Evolutionary conservation across 2,888 invertebrate species (phyloP).

Genomic region (Noctua janthina): DNA sequence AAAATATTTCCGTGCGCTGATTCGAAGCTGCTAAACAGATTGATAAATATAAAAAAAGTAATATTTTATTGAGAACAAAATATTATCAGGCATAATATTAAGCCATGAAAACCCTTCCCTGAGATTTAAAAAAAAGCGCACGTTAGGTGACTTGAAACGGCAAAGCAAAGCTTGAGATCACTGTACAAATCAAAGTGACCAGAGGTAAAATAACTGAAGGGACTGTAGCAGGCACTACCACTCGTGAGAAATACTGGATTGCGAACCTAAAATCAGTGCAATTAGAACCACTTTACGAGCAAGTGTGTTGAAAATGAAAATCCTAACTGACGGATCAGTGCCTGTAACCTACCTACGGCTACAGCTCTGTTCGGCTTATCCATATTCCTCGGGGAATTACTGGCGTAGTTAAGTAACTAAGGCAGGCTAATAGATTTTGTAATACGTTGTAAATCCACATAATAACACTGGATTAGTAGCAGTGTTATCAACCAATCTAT

Average conservation of each 20-base stretch:
- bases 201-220: neutral
- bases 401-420: neutral
- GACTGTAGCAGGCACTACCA: neutral
- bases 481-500: conserved; percentile 37
- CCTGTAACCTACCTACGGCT: neutral
- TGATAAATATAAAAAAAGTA: neutral
- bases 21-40: neutral
- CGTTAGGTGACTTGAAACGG: neutral
- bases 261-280: neutral
- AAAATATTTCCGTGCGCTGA: neutral
- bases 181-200: neutral
- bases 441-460: conserved; percentile 21
- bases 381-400: neutral
- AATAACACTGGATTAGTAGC: conserved; percentile 14
- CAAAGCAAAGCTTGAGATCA: neutral
- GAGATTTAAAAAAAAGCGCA: neutral
- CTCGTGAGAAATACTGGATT: neutral
- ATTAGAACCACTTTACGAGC: neutral
- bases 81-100: neutral
- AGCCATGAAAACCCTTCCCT: neutral
- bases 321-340: neutral
- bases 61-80: too few species aligned
- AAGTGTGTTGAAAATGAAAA: neutral
- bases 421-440: neutral
- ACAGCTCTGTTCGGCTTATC: neutral